Base-by-base conservation (phyloP, 2,888 invertebrate genomes). In the Polydrusus cervinus region DNA sequence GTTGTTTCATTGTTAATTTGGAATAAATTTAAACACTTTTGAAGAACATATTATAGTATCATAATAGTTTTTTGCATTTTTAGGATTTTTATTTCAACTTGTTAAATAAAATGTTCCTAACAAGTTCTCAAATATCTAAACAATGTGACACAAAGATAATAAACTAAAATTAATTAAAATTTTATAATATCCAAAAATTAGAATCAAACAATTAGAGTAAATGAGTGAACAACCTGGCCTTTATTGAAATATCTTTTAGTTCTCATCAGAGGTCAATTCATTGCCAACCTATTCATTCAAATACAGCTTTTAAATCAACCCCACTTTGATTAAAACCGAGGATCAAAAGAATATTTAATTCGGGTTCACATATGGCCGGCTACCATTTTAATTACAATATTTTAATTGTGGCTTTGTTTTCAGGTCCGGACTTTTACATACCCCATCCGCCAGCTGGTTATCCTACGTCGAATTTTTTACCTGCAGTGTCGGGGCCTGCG, bases 361-460 rank as follows among this genome's bases (percentile, higher is more conserved):
- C 68, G 57, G 55, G 68, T 71, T 40, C 75, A 72, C 75, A 75
- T 75, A 71, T 75, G 75, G 75, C 40, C 57, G 55, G 47, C 74
- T 47, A 68, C 43, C 55, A 62, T 74, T 74, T 68, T 74, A 74
- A 74, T 74, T 74, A 74, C 74, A 64, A 74, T 74, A 74, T 74
- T 74, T 74, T 74, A 74, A 74, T 74, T 74, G 74, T 64, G 68
- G 62, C 53, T 60, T 71, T 78, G 61, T 61, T 80, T 80, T 43
- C 79, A 81, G 81, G 79, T 43, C 76, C 80, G 49, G 82, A 82
- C 11, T 82, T 82, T 70, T 82, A 80, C 74, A 74, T 80, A 16
- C 78, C 88, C 10, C 79, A 78, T 62, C 78, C 79, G 11, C 79
- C 88, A 90, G 89, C 90, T 86, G 82, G 86, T 25, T 85, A 87